Evolutionary conservation across 2,888 invertebrate genomes (phyloP), one percentile per base, ranked within the genome.

Genomic region (Synanthedon vespiformis): DNA sequence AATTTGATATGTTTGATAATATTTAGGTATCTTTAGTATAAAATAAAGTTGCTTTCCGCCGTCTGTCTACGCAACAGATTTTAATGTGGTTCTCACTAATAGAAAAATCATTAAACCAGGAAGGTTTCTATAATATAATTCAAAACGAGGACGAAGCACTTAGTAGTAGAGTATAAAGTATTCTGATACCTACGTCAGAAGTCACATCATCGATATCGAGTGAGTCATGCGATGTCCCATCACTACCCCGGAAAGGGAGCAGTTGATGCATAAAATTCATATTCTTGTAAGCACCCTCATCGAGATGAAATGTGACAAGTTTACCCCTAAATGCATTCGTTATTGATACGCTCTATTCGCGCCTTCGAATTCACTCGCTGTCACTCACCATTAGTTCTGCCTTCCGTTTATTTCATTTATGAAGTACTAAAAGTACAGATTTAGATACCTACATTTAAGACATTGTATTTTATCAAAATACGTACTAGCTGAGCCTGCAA

Each of bases 221-320:
- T 13, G 8, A 44, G 14, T 44, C 13, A 49, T 41, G 2, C n/a
- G 1, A 41, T 11, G 47, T 49, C 52, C n/a, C 56, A 53, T 50
- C 56, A 22, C 53, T 54, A 50, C 40, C 4, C 53, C 54, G 53
- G 54, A 53, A 56, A 50, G 53, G 54, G 56, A 54, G 51, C 40
- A 52, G 22, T 18, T 48, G 56, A 56, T 54, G 56, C 56, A 53
- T 56, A 56, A 54, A 53, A 55, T 57, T 58, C 56, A 57, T 54
- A 57, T 40, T 48, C 44, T 50, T 51, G 53, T 49, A 40, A 40
- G 44, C 52, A 53, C 56, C 59, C 56, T 51, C 54, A 40, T 8
- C 14, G 48, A 51, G 10, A 27, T 56, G 50, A 54, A 52, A 54
- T 53, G 51, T 55, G 57, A 56, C 55, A 55, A 51, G 49, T 40